Evolutionary conservation across 2,888 invertebrate genomes (phyloP), one percentile per base, ranked within the genome.

Genomic region (Phaedon cochleariae): DNA sequence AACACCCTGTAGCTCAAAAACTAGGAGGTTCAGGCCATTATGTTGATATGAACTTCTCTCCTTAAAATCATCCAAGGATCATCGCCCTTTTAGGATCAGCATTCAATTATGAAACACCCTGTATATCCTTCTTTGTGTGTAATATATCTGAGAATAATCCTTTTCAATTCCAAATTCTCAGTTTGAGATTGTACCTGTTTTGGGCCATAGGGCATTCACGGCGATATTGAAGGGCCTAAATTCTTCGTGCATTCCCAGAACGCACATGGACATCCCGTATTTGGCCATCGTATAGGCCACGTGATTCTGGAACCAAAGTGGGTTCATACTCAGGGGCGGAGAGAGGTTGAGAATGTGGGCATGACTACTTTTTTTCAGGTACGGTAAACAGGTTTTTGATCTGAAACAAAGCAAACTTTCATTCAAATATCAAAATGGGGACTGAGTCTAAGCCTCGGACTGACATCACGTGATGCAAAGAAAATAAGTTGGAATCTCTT

Each of bases 231-330:
- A 88, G 0, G 87, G 86, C 76, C 88, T 90, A 78, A 97, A 93
- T 85, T 98, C 98, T 68, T 92, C 94, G 12, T 96, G 89, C 96
- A 98, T 97, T 12, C 98, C 98, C 12, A 98, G 85, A 1, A 94
- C 97, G 83, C 97, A 97, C 95, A 98, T 95, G 0, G 97, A 97
- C 97, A 98, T 98, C 22, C 97, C 98, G 82, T 96, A 98, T 81
- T 98, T 98, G 2, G 98, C 96, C 91, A 98, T 97, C 0, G 97
- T 97, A 84, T 98, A 98, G 0, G 97, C 97, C 52, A 96, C 93
- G 83, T 98, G 94, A 71, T 92, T 87, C 51, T 89, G 88, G 81
- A 98, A 96, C 98, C 98, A 98, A 73, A 89, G 86, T 0, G 95
- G 90, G 74, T 89, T 88, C 91, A 98, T 88, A 81, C 92, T 94